Evolutionary conservation across 2,797 vertebrate genomes (phyloP), one percentile per base, ranked within the genome.

Genomic region (Scolopax rusticola): DNA sequence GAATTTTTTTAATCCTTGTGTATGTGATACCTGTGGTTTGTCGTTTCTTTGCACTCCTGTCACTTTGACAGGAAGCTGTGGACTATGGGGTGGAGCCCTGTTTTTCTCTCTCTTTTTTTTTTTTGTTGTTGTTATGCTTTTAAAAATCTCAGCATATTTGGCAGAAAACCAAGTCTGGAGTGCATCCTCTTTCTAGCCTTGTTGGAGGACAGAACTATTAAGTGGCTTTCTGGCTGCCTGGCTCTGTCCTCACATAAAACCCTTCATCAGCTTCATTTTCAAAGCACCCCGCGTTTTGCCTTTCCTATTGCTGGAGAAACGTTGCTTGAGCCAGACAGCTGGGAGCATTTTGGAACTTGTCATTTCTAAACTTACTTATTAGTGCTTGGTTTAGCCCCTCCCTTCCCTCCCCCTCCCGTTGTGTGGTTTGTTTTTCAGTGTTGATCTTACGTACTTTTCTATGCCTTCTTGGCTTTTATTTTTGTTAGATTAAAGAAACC

Each of bases 21-120:
- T 38, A 4, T 10, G 54, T 68, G 38, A 47, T 2, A 1, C 69
- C 73, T 67, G 64, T 57, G 64, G 24, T 25, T 85, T 41, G 93
- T 59, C 18, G 32, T 76, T 84, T n/a, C 54, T 82, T 67, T 70
- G 51, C 85, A 59, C 12, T 90, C 38, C 5, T 75, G 3, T 51
- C 40, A 43, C 25, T 95, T 76, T 36, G 36, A 36, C 36, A 36
- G 36, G 36, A 36, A 92, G 24, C 89, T 80, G 87, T 57, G 91
- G 65, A 57, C 59, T 23, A 5, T 33, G 79, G 24, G 1, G 15
- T 65, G 68, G 68, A 91, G 38, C 68, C 73, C 68, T 51, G 45
- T 48, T 63, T 30, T 5, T 40, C 23, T 60, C 13, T 4, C 30
- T 24, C 15, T 12, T 3, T 47, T 7, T 47, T 47, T 12, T 12